These are phyloP conservation scores for Chalcis sispes DNA, from an alignment of 2,888 invertebrate species.

Conservation along the genomic window DNA sequence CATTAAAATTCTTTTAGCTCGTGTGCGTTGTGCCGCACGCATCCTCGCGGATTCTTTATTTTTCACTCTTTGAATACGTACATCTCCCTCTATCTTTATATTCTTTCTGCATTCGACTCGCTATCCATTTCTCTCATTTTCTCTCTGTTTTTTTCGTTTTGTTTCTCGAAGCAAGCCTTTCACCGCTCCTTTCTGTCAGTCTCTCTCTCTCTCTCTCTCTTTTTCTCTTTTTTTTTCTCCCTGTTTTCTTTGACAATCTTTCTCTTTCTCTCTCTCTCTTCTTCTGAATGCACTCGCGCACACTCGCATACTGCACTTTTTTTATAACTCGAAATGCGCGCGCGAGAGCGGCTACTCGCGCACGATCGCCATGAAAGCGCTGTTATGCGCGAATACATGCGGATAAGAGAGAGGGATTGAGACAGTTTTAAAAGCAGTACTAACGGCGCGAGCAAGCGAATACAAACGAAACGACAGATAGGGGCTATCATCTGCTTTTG, in stretches of 20 bases:
- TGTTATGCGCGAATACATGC: no score
- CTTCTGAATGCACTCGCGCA: neutral
- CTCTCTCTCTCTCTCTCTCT: conserved; percentile 5
- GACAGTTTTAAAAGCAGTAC: conserved; percentile 63
- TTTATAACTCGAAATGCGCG: conserved; percentile 11
- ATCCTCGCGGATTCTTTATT: conserved; percentile 36
- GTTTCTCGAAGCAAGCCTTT: neutral
- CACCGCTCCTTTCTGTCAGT: neutral
- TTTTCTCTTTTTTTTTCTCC: neutral
- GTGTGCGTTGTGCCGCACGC: conserved; percentile 17
- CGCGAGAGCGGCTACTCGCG: conserved; percentile 5
- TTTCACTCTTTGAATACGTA: conserved; percentile 41
- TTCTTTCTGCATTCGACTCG: conserved; percentile 14
- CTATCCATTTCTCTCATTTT: neutral
- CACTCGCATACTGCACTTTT: conserved; percentile 19
- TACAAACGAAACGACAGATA: conserved; percentile 62
- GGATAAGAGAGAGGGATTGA: conserved; percentile 32
- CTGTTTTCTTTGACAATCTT: neutral
- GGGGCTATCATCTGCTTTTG: conserved; percentile 26
- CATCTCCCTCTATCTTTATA: conserved; percentile 16
- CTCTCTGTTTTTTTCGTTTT: neutral
- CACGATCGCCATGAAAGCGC: conserved; percentile 16
- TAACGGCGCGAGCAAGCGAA: conserved; percentile 69
- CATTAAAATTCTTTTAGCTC: conserved; percentile 45
- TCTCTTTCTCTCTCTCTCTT: conserved; percentile 17